Conservation (phyloP, 2,113 vertebrate genomes). For the Illadopsis cleaveri region DNA sequence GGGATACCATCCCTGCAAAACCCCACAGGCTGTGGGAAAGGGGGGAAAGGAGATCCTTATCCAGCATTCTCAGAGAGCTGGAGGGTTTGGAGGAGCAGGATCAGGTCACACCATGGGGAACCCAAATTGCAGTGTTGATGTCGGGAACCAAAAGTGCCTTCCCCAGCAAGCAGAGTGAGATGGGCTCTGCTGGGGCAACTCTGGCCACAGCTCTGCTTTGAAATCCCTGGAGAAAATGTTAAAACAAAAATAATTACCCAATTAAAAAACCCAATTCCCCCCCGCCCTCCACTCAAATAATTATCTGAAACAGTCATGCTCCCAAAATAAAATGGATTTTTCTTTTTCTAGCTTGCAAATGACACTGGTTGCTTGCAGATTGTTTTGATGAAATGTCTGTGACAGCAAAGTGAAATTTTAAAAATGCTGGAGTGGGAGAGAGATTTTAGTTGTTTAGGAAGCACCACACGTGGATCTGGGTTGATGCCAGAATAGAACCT, state of each 20-base stretch:
- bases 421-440: background rate
- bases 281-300: too few relatives aligned
- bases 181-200: background rate
- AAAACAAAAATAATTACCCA: background rate
- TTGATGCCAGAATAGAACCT: background rate
- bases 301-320: background rate
- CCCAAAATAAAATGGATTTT: background rate
- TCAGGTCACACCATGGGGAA: rapidly evolving
- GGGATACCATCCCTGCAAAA: background rate
- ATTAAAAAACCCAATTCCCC: rapidly evolving
- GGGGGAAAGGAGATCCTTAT: background rate
- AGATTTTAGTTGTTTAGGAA: background rate
- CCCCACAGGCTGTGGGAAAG: background rate
- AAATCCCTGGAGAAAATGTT: background rate
- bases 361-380: background rate
- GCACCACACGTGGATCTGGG: background rate
- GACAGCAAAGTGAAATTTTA: background rate
- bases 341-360: background rate
- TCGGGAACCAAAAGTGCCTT: background rate
- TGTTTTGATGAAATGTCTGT: background rate
- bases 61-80: background rate
- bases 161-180: background rate
- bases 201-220: background rate
- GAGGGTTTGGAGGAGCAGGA: background rate
- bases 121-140: background rate